A percentile compares a stretch with the other conserved stretches of the same genome.
These are phyloP conservation scores for Nephila pilipes DNA, from an alignment of 1,140 invertebrate genomes.

Conservation along the genomic window DNA sequence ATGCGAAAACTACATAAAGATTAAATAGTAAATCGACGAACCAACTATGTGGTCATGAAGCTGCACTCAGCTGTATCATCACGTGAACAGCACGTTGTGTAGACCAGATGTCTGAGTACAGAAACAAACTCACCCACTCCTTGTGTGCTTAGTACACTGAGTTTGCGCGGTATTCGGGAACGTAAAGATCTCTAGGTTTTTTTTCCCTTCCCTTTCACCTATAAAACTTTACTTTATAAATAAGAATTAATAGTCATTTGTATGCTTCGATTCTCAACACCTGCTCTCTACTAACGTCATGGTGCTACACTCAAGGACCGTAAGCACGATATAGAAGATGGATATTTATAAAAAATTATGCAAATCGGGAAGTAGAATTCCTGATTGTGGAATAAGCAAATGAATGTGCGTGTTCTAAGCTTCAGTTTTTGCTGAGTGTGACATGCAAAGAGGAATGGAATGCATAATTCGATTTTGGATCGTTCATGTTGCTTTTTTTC, in stretches of 20 bases:
- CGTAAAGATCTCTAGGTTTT: background rate
- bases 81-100: slow-evolving; percentile 43
- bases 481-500: background rate
- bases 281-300: slow-evolving; percentile 38
- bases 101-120: slow-evolving; percentile 25
- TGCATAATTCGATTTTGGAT: background rate
- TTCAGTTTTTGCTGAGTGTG: background rate
- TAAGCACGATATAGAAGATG: background rate
- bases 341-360: slow-evolving; percentile 2
- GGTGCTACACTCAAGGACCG: slow-evolving; percentile 1
- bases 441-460: background rate
- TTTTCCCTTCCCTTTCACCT: background rate
- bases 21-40: background rate
- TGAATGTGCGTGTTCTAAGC: background rate
- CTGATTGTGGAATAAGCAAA: background rate
- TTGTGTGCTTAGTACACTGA: background rate
- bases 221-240: slow-evolving; percentile 13
- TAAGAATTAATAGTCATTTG: slow-evolving; percentile 38
- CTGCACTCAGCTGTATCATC: slow-evolving; percentile 22
- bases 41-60: background rate
- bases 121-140: background rate
- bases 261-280: slow-evolving; percentile 39
- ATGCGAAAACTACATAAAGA: slow-evolving; percentile 1
- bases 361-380: background rate
- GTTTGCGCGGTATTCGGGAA: background rate